These are phyloP conservation scores for Medauroidea extradentata DNA, from an alignment of 1,140 invertebrate genomes.

Conservation along the genomic window DNA sequence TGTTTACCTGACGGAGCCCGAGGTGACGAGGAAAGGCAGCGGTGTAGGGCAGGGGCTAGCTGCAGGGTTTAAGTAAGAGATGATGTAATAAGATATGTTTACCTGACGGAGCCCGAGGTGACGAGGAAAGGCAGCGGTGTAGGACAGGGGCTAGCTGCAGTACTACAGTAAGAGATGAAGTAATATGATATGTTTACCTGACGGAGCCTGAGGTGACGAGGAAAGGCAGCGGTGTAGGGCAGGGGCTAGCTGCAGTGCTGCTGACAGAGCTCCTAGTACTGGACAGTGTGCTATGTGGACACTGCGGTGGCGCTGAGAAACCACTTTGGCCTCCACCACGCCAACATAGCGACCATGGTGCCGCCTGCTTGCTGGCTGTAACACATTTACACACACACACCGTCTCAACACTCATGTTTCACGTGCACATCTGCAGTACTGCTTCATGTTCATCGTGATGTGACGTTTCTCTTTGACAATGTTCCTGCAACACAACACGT, in stretches of 20 bases:
- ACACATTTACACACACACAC: too few relatives aligned
- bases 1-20: slow-evolving; percentile 45
- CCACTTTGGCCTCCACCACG: slow-evolving; percentile 39
- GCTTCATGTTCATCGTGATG: too few relatives aligned
- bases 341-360: slow-evolving; percentile 24
- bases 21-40: background rate
- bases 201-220: slow-evolving; percentile 62
- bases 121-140: too few relatives aligned
- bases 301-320: slow-evolving; percentile 54
- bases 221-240: slow-evolving; percentile 66
- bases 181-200: slow-evolving; percentile 46
- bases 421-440: too few relatives aligned
- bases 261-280: slow-evolving; percentile 59
- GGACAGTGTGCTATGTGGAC: slow-evolving; percentile 59
- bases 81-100: slow-evolving; percentile 44
- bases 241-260: slow-evolving; percentile 55
- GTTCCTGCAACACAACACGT: too few relatives aligned
- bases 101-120: slow-evolving; percentile 46
- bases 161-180: slow-evolving; percentile 60
- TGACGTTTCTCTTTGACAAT: too few relatives aligned
- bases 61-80: slow-evolving; percentile 59
- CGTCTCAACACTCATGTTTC: too few relatives aligned
- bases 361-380: too few relatives aligned
- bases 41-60: slow-evolving; percentile 41
- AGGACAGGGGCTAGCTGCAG: slow-evolving; percentile 50